phyloP scores from a whole-genome alignment of 2,113 vertebrate species.

The Pipra filicauda region DNA sequence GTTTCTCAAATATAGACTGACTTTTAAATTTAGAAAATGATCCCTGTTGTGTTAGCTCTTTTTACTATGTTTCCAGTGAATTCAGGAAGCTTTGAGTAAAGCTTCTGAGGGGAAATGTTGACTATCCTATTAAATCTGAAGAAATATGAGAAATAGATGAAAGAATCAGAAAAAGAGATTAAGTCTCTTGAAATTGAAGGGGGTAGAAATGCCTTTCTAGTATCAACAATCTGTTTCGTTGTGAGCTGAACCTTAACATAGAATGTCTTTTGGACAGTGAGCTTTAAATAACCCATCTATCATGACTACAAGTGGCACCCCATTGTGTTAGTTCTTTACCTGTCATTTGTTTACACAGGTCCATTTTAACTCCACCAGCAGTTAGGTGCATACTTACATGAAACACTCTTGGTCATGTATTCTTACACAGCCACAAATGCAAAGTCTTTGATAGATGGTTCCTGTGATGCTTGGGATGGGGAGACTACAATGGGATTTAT shows the following conservation, averaged over 20 bases:
- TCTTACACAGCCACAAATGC: neutral
- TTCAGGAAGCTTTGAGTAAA: neutral
- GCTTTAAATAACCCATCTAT: neutral
- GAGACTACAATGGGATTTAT: neutral
- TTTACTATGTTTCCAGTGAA: neutral
- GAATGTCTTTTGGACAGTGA: neutral
- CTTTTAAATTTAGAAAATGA: neutral
- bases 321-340: neutral
- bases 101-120: neutral
- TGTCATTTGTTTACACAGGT: neutral
- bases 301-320: neutral
- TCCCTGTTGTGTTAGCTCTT: neutral
- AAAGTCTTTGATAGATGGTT: neutral
- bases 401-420: neutral
- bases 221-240: neutral
- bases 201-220: neutral
- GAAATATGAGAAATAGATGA: neutral
- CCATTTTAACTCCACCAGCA: neutral
- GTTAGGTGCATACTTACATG: neutral
- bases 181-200: neutral
- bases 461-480: neutral
- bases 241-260: neutral
- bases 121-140: neutral
- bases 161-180: neutral
- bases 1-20: neutral